Conservation (phyloP, 23 tunicate genomes). For the Ascidia mentula region DNA sequence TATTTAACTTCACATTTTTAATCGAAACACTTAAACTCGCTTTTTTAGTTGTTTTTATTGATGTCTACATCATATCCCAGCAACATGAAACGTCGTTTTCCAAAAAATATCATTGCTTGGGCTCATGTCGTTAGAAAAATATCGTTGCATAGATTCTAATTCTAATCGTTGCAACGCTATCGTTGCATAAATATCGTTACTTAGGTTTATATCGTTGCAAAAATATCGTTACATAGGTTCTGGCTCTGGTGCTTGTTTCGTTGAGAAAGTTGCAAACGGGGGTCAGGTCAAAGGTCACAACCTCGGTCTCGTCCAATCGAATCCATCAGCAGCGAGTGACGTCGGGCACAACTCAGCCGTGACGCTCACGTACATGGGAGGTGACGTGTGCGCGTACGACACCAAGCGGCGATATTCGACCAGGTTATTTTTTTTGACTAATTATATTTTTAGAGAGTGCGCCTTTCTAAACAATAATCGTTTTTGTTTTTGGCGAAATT, state of each 20-base stretch:
- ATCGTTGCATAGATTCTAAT: no score
- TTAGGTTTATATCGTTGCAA: no score
- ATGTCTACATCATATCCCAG: no score
- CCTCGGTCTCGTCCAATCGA: slow-evolving; percentile 59
- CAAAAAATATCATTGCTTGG: no score
- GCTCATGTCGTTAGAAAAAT: no score
- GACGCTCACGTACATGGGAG: slow-evolving; percentile 45
- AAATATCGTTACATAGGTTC: no score
- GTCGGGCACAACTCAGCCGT: slow-evolving; percentile 35
- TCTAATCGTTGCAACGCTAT: no score
- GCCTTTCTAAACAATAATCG: neutral
- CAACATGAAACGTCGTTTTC: no score
- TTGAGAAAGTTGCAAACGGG: slow-evolving; percentile 1
- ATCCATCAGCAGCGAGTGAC: slow-evolving; percentile 45
- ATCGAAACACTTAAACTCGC: no score
- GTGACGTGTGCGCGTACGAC: slow-evolving; percentile 44
- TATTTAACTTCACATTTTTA: no score
- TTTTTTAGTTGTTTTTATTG: no score
- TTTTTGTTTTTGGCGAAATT: neutral
- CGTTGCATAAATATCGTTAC: no score
- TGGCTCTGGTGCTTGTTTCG: slow-evolving; percentile 30
- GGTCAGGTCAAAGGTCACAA: slow-evolving; percentile 24
- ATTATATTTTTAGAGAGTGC: neutral
- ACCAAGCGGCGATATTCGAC: slow-evolving; percentile 48
- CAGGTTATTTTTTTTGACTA: slow-evolving; percentile 34